Evolutionary conservation across 2,797 vertebrate genomes (phyloP).

Genomic region (Gila robusta): DNA sequence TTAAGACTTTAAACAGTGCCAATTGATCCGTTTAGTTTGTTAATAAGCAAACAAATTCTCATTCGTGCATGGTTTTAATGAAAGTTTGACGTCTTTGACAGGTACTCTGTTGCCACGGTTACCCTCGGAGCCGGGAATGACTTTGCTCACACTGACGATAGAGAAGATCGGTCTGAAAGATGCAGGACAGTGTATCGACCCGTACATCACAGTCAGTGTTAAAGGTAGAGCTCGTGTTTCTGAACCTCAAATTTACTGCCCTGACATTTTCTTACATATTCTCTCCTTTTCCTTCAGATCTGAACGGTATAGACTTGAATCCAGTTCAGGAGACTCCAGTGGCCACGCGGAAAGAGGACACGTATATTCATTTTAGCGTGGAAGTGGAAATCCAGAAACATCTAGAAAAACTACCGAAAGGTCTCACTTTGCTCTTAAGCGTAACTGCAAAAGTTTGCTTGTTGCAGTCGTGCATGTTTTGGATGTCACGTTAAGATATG

Average conservation of each 20-base stretch:
- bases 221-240: slow-evolving; percentile 83
- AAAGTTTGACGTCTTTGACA: slow-evolving; percentile 67
- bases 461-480: neutral
- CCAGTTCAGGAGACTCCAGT: slow-evolving; percentile 96
- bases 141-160: slow-evolving; percentile 92
- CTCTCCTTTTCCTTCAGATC: slow-evolving; percentile 76
- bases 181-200: slow-evolving; percentile 97
- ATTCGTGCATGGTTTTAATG: neutral
- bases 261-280: neutral
- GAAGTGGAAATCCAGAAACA: slow-evolving; percentile 98
- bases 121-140: slow-evolving; percentile 97
- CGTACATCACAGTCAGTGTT: slow-evolving; percentile 96
- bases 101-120: slow-evolving; percentile 95
- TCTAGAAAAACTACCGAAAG: slow-evolving; percentile 95
- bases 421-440: slow-evolving; percentile 68
- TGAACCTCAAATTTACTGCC: too few relatives aligned
- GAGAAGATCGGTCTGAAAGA: slow-evolving; percentile 98
- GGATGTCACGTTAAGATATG: neutral
- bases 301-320: slow-evolving; percentile 93
- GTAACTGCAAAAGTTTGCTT: neutral
- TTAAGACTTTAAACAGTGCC: too few relatives aligned
- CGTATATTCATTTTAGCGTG: slow-evolving; percentile 93
- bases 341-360: slow-evolving; percentile 94
- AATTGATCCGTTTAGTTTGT: neutral
- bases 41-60: neutral